Evolutionary conservation across 2,113 vertebrate species (phyloP).

Genomic region (Salvelinus sp.): DNA sequence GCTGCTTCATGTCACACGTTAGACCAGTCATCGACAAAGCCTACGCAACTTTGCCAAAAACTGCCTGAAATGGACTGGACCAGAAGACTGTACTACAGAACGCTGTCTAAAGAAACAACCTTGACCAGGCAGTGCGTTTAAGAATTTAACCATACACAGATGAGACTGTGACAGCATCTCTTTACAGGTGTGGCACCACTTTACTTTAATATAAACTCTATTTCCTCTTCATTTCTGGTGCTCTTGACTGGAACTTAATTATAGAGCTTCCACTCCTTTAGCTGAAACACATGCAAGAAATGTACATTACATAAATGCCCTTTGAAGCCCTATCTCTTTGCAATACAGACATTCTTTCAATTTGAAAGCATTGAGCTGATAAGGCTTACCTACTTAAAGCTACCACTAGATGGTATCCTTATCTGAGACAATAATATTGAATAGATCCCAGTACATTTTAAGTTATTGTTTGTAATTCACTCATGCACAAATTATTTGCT

Average conservation of each 20-base stretch:
- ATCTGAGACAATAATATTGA: no score
- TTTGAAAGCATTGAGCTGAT: neutral
- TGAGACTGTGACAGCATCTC: neutral
- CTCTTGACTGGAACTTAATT: neutral
- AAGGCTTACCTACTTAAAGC: conserved; percentile 3
- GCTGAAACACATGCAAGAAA: no score
- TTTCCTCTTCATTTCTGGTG: neutral
- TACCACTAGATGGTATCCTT: conserved; percentile 62
- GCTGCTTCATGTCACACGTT: conserved; percentile 56
- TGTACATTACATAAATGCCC: no score
- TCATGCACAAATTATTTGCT: neutral
- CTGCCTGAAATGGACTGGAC: conserved; percentile 59
- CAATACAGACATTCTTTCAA: neutral
- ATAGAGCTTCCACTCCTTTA: no score
- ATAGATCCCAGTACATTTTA: no score
- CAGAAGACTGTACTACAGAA: conserved; percentile 50
- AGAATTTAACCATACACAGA: neutral
- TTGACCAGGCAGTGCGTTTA: conserved; percentile 4
- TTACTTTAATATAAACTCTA: neutral
- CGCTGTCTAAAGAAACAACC: conserved; percentile 56
- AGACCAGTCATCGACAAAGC: conserved; percentile 62
- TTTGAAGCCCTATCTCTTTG: neutral
- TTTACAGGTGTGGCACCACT: no score
- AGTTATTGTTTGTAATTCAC: neutral
- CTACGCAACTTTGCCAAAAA: conserved; percentile 64